Evolutionary conservation across 2,113 vertebrate genomes (phyloP).

Genomic region (Pyrgilauda ruficollis): DNA sequence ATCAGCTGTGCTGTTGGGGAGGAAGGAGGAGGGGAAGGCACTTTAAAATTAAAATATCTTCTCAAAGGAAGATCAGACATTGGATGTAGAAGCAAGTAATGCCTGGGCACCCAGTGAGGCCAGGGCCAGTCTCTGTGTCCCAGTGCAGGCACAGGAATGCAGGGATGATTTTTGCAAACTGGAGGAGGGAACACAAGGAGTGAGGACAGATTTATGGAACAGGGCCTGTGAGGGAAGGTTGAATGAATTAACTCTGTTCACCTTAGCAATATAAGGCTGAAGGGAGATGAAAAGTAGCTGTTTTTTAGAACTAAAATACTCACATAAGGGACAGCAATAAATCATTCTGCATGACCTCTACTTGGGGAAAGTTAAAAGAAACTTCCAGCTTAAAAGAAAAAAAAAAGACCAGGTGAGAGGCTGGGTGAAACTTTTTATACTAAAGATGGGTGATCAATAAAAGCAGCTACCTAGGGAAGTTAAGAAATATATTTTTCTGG

Average conservation of each 20-base stretch:
- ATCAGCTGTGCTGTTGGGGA: neutral
- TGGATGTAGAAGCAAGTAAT: neutral
- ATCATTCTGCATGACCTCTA: neutral
- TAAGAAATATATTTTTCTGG: neutral
- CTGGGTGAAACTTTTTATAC: neutral
- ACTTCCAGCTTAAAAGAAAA: neutral
- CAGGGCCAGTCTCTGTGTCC: neutral
- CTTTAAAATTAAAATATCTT: neutral
- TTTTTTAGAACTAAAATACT: neutral
- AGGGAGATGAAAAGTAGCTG: neutral
- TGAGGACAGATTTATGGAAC: neutral
- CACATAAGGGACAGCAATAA: neutral
- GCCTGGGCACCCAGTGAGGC: neutral
- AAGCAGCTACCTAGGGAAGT: neutral
- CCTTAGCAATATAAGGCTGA: neutral
- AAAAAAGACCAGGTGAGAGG: neutral
- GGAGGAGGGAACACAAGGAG: neutral
- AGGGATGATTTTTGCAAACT: neutral
- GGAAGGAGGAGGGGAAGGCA: neutral
- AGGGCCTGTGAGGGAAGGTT: neutral
- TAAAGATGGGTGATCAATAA: neutral
- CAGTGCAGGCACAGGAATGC: neutral
- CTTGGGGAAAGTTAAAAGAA: neutral
- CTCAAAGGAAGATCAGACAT: neutral
- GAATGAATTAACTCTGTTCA: neutral